These are phyloP conservation scores for Eucriotettix oculatus DNA, from an alignment of 2,888 invertebrate genomes.

Conservation along the genomic window DNA sequence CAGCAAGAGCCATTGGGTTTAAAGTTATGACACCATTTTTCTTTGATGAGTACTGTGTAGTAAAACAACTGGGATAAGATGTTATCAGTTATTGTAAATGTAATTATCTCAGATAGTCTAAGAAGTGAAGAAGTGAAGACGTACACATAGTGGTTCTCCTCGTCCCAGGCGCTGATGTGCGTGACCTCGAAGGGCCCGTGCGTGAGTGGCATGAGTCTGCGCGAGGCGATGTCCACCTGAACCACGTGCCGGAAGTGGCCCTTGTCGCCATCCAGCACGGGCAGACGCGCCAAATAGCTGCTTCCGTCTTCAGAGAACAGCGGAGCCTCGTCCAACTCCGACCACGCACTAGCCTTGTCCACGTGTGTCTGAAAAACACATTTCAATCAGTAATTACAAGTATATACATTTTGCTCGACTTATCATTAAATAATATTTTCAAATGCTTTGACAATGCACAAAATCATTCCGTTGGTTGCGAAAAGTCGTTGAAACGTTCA, in stretches of 20 bases:
- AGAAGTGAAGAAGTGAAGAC: constrained; percentile 15
- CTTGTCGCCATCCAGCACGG: constrained; percentile 34
- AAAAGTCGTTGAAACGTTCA: too few species aligned
- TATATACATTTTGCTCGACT: too few species aligned
- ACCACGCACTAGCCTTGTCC: constrained; percentile 21
- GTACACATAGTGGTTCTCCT: constrained; percentile 47
- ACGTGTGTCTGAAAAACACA: neutral
- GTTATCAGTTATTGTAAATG: too few species aligned
- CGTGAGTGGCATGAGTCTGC: constrained; percentile 37
- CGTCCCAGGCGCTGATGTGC: constrained; percentile 60
- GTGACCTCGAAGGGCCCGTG: constrained; percentile 61
- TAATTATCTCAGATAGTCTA: too few species aligned
- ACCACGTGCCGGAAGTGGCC: constrained; percentile 38
- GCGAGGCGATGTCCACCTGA: constrained; percentile 19
- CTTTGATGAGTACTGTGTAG: too few species aligned
- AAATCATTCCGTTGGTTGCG: too few species aligned
- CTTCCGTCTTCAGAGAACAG: constrained; percentile 23
- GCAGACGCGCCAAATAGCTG: constrained; percentile 33
- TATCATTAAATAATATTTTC: neutral
- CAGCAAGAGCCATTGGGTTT: too few species aligned
- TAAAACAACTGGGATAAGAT: too few species aligned
- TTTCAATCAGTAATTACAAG: too few species aligned
- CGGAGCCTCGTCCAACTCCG: constrained; percentile 22
- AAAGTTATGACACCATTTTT: too few species aligned
- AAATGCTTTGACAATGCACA: neutral